phyloP scores from a whole-genome alignment of 2,797 vertebrate genomes.

The Spinus olivaceus region DNA sequence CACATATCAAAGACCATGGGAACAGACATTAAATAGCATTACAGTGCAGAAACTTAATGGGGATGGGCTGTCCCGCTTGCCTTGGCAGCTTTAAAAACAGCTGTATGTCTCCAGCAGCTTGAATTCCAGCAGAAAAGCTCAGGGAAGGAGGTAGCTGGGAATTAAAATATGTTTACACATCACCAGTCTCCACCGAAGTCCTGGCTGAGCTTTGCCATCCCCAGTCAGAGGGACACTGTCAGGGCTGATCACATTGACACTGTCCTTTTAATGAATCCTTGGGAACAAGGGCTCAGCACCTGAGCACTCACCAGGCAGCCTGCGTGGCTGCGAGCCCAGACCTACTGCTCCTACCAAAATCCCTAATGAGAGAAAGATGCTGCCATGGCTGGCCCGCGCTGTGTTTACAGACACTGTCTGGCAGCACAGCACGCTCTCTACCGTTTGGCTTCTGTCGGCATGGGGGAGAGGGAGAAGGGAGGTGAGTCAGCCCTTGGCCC shows the following conservation, averaged over 20 bases:
- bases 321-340: conserved; percentile 40
- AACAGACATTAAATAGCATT: neutral
- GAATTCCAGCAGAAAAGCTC: neutral
- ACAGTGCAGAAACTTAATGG: neutral
- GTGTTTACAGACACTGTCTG: conserved; percentile 74
- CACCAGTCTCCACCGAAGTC: neutral
- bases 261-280: conserved; percentile 35
- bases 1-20: neutral
- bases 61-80: neutral
- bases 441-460: conserved; percentile 70
- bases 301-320: conserved; percentile 21
- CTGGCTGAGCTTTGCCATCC: neutral
- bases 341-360: conserved; percentile 68
- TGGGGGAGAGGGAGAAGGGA: conserved; percentile 33
- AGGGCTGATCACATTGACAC: neutral
- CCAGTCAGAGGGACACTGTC: neutral
- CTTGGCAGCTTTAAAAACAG: conserved; percentile 12
- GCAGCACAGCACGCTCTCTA: conserved; percentile 73
- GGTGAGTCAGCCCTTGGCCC: conserved; percentile 78
- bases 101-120: neutral
- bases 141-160: neutral
- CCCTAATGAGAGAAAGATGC: conserved; percentile 80
- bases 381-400: conserved; percentile 63
- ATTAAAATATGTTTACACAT: neutral
- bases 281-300: conserved; percentile 11